Evolutionary conservation across 1,140 invertebrate genomes (phyloP), one percentile per base, ranked within the genome.

Genomic region (Geopemphigus sp.): DNA sequence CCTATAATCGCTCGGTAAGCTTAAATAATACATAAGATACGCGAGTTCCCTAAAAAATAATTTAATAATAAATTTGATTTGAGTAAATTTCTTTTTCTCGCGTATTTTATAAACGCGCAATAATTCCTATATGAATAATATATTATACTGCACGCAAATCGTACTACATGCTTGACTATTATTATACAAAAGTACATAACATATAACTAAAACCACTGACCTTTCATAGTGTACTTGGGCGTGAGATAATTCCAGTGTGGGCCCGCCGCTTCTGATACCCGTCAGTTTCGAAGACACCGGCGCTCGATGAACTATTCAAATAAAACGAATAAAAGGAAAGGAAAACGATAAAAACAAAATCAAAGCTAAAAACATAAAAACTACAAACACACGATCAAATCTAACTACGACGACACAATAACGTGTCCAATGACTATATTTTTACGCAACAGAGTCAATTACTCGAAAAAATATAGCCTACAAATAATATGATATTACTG

Each of bases 221-320:
- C 92, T 89, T 86, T 95, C 93, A 85, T 94, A 95, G 85, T 92
- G 92, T 84, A 95, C 93, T 84, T 94, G 92, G 81, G 92, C 91
- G 81, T 91, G 92, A 81, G 89, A 90, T 54, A 94, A 86, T 87
- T 93, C 92, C 83, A 91, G 89, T 88, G 83, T 88, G 88, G 85
- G 89, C 85, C 85, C 89, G 84, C 86, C 88, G 83, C 86, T 85
- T 80, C 85, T 86, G 81, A 87, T 83, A 8, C 84, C 83, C 47
- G 88, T 87, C 64, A 90, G 84, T 83, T 89, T 89, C 5, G 89
- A 87, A 73, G 88, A 88, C 50, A 89, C 86, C 81, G 88, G 85
- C 68, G 87, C 86, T 82, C 88, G 86, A 84, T 90, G 89, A 54
- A 88, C 88, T 89, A 63, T 72, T 45, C 54, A 54, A 72, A 61